phyloP scores from a whole-genome alignment of 1,140 invertebrate genomes.

The Drosophila orosa region DNA sequence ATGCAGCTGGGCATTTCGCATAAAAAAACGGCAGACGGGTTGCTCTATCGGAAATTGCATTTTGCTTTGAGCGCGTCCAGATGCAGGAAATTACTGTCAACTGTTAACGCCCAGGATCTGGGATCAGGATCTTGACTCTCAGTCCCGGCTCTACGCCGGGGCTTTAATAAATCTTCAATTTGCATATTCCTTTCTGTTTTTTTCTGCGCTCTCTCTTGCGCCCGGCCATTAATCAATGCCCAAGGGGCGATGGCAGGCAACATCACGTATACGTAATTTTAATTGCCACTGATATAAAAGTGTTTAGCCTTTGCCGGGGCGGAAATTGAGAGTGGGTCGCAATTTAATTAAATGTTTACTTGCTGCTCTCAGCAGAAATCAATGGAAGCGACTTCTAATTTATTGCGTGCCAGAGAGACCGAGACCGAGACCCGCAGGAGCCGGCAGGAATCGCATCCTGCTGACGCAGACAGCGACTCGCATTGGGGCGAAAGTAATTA shows the following conservation, averaged over 20 bases:
- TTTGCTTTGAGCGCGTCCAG: conserved; percentile 63
- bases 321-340: conserved; percentile 4
- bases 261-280: conserved; percentile 60
- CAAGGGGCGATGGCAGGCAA: conserved; percentile 31
- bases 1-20: conserved; percentile 37
- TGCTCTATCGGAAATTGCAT: conserved; percentile 74
- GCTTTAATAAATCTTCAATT: conserved; percentile 55
- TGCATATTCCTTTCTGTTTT: conserved; percentile 38
- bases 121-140: conserved; percentile 27
- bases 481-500: conserved; percentile 56
- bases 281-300: conserved; percentile 59
- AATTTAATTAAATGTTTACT: conserved; percentile 64
- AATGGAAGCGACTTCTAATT: conserved; percentile 54
- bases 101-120: conserved; percentile 36
- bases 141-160: neutral
- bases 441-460: conserved; percentile 35
- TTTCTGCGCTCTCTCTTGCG: conserved; percentile 16
- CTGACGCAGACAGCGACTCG: conserved; percentile 36
- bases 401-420: conserved; percentile 37
- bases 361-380: conserved; percentile 63
- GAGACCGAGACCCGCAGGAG: conserved; percentile 26
- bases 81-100: conserved; percentile 73
- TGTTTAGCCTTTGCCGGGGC: conserved; percentile 41
- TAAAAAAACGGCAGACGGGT: conserved; percentile 47
- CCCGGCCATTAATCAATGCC: conserved; percentile 54